Conservation (phyloP, 2,888 invertebrate genomes). For the Orchestes rusci region DNA sequence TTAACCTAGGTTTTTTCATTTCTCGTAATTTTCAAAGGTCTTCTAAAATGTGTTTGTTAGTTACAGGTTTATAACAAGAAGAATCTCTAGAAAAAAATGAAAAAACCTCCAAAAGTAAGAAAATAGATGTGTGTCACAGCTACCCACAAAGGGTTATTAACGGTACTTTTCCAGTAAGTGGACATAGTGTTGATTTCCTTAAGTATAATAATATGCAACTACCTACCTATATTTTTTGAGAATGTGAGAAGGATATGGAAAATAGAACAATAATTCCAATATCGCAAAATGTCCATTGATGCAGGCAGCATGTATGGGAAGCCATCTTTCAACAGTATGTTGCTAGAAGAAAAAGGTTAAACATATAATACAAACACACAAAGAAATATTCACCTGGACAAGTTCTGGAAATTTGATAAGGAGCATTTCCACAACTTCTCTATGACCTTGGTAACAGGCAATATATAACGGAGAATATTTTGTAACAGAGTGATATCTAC, state of each 20-base stretch:
- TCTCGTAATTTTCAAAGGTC: no score
- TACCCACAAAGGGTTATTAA: no score
- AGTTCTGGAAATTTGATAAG: constrained; percentile 78
- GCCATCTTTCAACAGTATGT: constrained; percentile 85
- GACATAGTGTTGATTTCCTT: no score
- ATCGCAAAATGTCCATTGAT: constrained; percentile 78
- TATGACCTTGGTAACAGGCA: constrained; percentile 79
- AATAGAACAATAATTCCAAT: constrained; percentile 71
- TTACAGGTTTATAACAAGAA: no score
- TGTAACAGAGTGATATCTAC: constrained; percentile 82
- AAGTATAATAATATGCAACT: no score
- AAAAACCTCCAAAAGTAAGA: no score
- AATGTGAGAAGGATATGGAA: constrained; percentile 69
- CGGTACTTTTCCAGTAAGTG: no score
- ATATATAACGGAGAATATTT: constrained; percentile 90
- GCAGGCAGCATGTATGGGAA: constrained; percentile 88
- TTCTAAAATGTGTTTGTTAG: no score
- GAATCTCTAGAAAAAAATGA: no score
- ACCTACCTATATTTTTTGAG: constrained; percentile 52
- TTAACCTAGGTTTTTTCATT: no score
- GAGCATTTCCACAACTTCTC: constrained; percentile 67
- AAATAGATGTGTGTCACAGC: no score
- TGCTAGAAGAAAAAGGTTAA: constrained; percentile 46
- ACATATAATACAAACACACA: neutral
- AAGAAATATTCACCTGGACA: constrained; percentile 51